Evolutionary conservation across 1,140 invertebrate species (phyloP).

Genomic region (Triops cancriformis): DNA sequence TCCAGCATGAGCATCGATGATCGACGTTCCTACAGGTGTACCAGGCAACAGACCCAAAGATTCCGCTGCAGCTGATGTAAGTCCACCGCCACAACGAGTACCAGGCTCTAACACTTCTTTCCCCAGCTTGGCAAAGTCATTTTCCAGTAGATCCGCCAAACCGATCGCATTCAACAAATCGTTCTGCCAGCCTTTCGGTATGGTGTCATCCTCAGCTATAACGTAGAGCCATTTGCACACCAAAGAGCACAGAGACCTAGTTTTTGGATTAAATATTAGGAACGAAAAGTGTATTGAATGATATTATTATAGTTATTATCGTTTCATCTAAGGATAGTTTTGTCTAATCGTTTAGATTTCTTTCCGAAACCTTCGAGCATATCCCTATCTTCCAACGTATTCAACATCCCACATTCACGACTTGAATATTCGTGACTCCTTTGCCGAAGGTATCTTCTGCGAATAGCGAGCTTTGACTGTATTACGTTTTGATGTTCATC

Average conservation of each 20-base stretch:
- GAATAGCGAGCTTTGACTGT: too few relatives aligned
- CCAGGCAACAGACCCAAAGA: constrained; percentile 56
- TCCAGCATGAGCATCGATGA: constrained; percentile 94
- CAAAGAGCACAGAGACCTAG: constrained; percentile 78
- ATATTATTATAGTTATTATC: too few relatives aligned
- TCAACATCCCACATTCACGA: too few relatives aligned
- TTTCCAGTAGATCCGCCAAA: constrained; percentile 58
- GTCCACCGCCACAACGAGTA: constrained; percentile 55
- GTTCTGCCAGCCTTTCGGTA: constrained; percentile 56
- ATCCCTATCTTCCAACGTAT: too few relatives aligned
- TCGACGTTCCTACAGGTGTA: constrained; percentile 73
- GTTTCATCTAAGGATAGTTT: too few relatives aligned
- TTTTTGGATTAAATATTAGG: constrained; percentile 26
- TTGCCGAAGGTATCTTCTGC: too few relatives aligned
- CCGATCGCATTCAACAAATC: constrained; percentile 66
- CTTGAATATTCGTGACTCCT: too few relatives aligned
- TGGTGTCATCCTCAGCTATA: constrained; percentile 44
- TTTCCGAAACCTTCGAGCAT: too few relatives aligned
- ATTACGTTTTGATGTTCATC: not conserved
- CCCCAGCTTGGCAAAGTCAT: constrained; percentile 55
- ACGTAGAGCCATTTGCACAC: constrained; percentile 92
- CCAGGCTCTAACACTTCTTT: constrained; percentile 55
- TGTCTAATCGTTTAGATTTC: too few relatives aligned
- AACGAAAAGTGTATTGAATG: constrained; percentile 15
- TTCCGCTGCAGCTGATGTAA: constrained; percentile 53